These are phyloP conservation scores for Theristicus caerulescens DNA, from an alignment of 2,113 vertebrate genomes.

Conservation along the genomic window DNA sequence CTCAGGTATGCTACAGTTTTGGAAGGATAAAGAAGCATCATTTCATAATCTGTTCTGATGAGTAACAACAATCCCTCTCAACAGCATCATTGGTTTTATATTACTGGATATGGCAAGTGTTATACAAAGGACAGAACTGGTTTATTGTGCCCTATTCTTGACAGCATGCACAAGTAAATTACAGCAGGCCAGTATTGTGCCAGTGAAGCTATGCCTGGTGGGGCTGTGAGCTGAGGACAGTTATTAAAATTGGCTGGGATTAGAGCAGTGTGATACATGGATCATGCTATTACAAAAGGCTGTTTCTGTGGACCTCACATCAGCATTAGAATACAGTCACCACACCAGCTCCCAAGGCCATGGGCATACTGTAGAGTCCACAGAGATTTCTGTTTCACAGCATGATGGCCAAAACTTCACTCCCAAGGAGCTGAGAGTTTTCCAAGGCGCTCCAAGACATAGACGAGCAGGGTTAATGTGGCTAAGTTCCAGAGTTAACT, in stretches of 20 bases:
- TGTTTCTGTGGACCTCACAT: neutral
- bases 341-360: accelerated
- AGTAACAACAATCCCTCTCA: neutral
- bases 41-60: neutral
- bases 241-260: neutral
- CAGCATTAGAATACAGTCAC: neutral
- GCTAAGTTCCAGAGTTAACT: neutral
- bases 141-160: neutral
- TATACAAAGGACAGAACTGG: neutral
- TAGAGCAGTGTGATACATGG: neutral
- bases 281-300: neutral
- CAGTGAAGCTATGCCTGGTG: neutral
- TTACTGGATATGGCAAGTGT: neutral
- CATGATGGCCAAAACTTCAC: neutral
- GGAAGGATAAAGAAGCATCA: neutral
- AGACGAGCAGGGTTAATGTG: neutral
- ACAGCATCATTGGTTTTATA: neutral
- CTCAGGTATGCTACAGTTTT: neutral
- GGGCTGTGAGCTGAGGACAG: neutral
- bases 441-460: neutral
- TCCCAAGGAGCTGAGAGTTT: neutral
- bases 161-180: neutral
- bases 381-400: neutral
- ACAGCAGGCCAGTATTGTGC: neutral
- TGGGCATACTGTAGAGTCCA: neutral